phyloP scores from a whole-genome alignment of 2,888 invertebrate species.

The Siphlonurus alternatus region DNA sequence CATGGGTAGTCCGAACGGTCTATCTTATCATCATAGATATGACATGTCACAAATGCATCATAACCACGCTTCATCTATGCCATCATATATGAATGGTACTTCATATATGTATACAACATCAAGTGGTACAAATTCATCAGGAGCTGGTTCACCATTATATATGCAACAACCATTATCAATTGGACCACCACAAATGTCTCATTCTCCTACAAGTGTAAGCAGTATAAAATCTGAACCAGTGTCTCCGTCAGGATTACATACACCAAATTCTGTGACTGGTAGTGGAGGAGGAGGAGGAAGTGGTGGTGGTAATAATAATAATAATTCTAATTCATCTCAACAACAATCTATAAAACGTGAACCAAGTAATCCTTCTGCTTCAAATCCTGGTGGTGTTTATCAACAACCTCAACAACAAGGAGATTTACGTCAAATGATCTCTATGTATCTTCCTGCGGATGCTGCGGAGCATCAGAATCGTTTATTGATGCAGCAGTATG shows the following conservation, averaged over 20 bases:
- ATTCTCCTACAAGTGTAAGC: constrained; percentile 64
- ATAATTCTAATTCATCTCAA: constrained; percentile 5
- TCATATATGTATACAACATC: constrained; percentile 23
- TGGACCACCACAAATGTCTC: constrained; percentile 39
- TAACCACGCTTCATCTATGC: constrained; percentile 35
- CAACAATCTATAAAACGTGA: neutral
- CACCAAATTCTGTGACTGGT: constrained; percentile 17
- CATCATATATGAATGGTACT: constrained; percentile 57
- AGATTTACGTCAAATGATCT: constrained; percentile 54
- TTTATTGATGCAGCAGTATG: constrained; percentile 17
- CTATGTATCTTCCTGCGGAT: constrained; percentile 55
- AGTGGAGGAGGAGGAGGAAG: constrained; percentile 28
- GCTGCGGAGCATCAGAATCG: constrained; percentile 38
- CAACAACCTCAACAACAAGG: constrained; percentile 29
- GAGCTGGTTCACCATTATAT: constrained; percentile 53
- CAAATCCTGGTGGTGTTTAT: neutral
- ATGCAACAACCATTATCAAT: constrained; percentile 38
- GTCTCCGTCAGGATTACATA: constrained; percentile 40
- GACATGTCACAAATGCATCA: constrained; percentile 69
- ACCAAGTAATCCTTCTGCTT: neutral
- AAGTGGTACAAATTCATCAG: constrained; percentile 41
- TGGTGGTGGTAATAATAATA: constrained; percentile 21
- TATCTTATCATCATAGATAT: neutral
- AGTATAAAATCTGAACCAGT: constrained; percentile 82
- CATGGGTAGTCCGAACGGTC: constrained; percentile 46